Conservation (phyloP, 2,113 vertebrate species). For the Helogale parvula region DNA sequence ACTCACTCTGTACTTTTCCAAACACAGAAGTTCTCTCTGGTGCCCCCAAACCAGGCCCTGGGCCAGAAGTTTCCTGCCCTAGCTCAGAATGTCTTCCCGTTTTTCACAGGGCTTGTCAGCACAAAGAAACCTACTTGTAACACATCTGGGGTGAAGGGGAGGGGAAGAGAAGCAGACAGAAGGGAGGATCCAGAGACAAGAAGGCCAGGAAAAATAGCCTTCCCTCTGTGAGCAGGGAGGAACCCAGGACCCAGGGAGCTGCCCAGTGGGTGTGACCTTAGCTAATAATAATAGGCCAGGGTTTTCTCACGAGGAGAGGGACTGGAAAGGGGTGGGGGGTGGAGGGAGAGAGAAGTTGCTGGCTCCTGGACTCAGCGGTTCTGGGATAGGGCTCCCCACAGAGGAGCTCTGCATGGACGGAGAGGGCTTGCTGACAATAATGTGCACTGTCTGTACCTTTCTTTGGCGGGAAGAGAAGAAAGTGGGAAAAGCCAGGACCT, state of each 20-base stretch:
- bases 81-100: neutral
- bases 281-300: slow-evolving; percentile 4
- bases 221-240: neutral
- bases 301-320: slow-evolving; percentile 65
- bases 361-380: neutral
- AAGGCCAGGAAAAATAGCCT: slow-evolving; percentile 50
- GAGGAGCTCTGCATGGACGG: neutral
- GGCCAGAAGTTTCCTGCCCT: neutral
- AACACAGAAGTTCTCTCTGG: neutral
- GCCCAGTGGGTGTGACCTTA: neutral
- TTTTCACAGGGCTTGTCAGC: neutral
- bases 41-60: neutral
- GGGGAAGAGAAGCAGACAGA: neutral
- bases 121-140: neutral
- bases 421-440: neutral
- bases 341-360: neutral
- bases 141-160: neutral
- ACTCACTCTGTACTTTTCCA: neutral
- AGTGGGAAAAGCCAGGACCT: neutral
- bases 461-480: neutral
- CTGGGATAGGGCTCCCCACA: neutral
- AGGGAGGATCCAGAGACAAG: neutral
- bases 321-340: too few species aligned
- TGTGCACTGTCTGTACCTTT: neutral
- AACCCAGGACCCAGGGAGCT: neutral